Conservation (phyloP, 1,140 invertebrate species). For the Caenorhabditis inopinata region DNA sequence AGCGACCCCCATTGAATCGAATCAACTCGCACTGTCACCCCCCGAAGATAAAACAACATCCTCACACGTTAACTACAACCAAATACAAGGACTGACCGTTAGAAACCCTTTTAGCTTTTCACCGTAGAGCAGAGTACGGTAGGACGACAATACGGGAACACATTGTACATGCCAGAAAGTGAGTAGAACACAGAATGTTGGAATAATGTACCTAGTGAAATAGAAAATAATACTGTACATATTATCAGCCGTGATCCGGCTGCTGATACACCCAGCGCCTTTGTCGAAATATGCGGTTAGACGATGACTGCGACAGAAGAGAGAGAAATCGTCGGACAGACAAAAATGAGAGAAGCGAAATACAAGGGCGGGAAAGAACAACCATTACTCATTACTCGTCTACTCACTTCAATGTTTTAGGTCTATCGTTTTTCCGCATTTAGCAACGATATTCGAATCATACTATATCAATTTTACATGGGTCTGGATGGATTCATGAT, state of each 20-base stretch:
- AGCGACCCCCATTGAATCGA: slow-evolving; percentile 15
- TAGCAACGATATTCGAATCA: background rate
- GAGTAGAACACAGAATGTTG: too few species aligned
- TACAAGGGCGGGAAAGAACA: slow-evolving; percentile 31
- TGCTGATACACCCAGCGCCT: slow-evolving; percentile 18
- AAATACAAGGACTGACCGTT: background rate
- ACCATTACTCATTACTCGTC: slow-evolving; percentile 33
- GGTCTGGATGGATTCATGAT: too few species aligned
- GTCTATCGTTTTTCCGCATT: background rate
- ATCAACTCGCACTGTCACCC: slow-evolving; percentile 24
- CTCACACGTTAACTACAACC: background rate
- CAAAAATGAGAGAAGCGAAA: background rate
- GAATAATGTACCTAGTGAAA: background rate
- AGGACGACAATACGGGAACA: background rate
- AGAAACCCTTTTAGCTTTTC: slow-evolving; percentile 16
- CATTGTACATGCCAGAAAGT: background rate
- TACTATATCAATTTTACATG: background rate
- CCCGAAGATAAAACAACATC: background rate
- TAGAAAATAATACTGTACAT: slow-evolving; percentile 4
- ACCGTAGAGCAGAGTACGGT: background rate
- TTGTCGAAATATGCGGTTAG: slow-evolving; percentile 19
- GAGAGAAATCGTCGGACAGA: background rate
- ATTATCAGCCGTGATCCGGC: slow-evolving; percentile 27
- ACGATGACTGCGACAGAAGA: background rate
- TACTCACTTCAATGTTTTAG: slow-evolving; percentile 19